These are phyloP conservation scores for Argyrosomus regius DNA, from an alignment of 2,797 vertebrate genomes.

Conservation along the genomic window DNA sequence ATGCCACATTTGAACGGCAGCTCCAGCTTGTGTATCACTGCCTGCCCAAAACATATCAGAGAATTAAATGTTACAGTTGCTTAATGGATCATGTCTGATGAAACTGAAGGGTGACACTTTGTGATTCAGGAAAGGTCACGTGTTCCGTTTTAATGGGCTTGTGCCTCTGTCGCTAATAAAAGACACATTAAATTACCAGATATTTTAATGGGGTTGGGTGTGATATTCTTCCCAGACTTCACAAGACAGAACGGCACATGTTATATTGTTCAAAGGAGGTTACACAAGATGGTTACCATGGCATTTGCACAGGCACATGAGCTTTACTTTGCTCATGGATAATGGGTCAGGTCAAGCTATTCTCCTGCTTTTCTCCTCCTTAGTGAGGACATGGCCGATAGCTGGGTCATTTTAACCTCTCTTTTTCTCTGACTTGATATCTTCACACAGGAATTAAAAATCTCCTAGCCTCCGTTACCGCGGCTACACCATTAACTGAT, in stretches of 20 bases:
- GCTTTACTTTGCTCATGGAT: slow-evolving; percentile 67
- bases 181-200: slow-evolving; percentile 53
- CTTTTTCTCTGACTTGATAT: slow-evolving; percentile 61
- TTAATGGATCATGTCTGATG: slow-evolving; percentile 69
- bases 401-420: slow-evolving; percentile 77
- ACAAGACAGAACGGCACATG: slow-evolving; percentile 47
- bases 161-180: slow-evolving; percentile 50
- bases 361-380: slow-evolving; percentile 62
- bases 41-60: slow-evolving; percentile 43
- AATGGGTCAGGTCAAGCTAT: slow-evolving; percentile 77
- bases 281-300: slow-evolving; percentile 75
- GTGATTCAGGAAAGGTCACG: slow-evolving; percentile 53
- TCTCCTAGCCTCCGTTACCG: slow-evolving; percentile 27
- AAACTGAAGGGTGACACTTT: slow-evolving; percentile 57
- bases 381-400: slow-evolving; percentile 61
- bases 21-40: slow-evolving; percentile 31
- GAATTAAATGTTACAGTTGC: slow-evolving; percentile 44
- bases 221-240: slow-evolving; percentile 45
- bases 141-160: slow-evolving; percentile 52
- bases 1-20: slow-evolving; percentile 49
- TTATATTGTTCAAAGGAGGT: slow-evolving; percentile 69
- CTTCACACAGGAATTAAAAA: slow-evolving; percentile 63
- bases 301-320: slow-evolving; percentile 67
- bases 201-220: slow-evolving; percentile 61
- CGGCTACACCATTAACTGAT: slow-evolving; percentile 14